A percentile compares a stretch with the other conserved stretches of the same genome.
These are phyloP conservation scores for Aulostomus chinensis DNA, from an alignment of 2,797 vertebrate species.

Conservation along the genomic window DNA sequence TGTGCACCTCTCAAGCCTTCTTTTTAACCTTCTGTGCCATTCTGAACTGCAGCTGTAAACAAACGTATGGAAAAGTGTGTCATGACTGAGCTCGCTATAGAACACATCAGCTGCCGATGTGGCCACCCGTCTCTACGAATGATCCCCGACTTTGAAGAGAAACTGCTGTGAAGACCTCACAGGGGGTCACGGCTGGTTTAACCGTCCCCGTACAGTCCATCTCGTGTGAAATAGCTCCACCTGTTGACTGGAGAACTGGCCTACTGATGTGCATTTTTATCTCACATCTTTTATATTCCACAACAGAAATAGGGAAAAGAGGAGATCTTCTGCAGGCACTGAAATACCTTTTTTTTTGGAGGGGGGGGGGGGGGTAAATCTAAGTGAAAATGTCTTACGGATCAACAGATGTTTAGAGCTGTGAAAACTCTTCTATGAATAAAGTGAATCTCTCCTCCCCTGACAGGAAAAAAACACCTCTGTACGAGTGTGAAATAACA, in stretches of 20 bases:
- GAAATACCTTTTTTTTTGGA: no score
- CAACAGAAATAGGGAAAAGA: no score
- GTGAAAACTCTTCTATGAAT: not conserved
- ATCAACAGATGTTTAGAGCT: constrained; percentile 1
- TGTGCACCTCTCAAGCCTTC: constrained; percentile 16
- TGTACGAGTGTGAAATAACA: not conserved
- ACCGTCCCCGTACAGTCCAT: constrained; percentile 23
- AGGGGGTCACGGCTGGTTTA: constrained; percentile 31
- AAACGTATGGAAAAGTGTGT: constrained; percentile 41
- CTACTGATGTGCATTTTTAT: no score
- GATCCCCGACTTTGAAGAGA: constrained; percentile 46
- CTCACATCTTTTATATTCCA: no score
- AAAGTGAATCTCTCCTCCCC: not conserved
- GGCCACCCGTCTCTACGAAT: constrained; percentile 54
- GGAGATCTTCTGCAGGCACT: no score
- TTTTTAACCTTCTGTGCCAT: constrained; percentile 32
- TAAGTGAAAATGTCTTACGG: no score
- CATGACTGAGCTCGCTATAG: constrained; percentile 32
- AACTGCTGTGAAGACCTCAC: constrained; percentile 49
- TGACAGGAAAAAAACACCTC: not conserved
- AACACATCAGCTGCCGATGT: constrained; percentile 20
- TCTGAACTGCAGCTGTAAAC: constrained; percentile 55
- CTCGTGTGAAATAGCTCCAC: constrained; percentile 69
- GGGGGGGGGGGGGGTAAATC: no score
- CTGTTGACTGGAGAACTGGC: constrained; percentile 53